phyloP scores from a whole-genome alignment of 2,797 vertebrate genomes.

The Remorina albescens region DNA sequence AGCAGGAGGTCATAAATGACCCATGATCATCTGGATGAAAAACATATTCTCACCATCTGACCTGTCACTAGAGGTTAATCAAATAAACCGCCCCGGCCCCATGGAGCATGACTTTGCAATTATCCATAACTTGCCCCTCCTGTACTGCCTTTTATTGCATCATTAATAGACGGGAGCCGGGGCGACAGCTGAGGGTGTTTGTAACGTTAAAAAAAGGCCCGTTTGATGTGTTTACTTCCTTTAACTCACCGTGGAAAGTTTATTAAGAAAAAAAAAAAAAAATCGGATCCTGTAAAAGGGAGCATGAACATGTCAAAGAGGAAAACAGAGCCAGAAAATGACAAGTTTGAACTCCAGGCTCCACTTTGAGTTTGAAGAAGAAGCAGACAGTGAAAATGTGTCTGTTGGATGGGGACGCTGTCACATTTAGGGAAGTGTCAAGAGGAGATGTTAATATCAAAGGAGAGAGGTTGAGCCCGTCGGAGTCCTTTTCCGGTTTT shows the following conservation, averaged over 20 bases:
- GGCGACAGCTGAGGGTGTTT: slow-evolving; percentile 30
- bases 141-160: slow-evolving; percentile 61
- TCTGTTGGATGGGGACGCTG: slow-evolving; percentile 19
- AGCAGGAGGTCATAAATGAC: slow-evolving; percentile 63
- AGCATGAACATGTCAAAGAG: neutral
- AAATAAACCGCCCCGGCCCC: slow-evolving; percentile 61
- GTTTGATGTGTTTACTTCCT: slow-evolving; percentile 7
- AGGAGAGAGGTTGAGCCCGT: neutral
- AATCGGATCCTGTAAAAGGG: neutral
- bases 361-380: neutral
- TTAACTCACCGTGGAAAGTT: slow-evolving; percentile 7
- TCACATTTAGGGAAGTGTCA: neutral
- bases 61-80: slow-evolving; percentile 68
- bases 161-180: slow-evolving; percentile 50
- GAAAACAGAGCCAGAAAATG: slow-evolving; percentile 3
- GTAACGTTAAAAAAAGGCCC: slow-evolving; percentile 9
- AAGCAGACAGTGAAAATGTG: neutral
- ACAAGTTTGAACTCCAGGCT: slow-evolving; percentile 23
- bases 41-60: slow-evolving; percentile 67
- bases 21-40: slow-evolving; percentile 57
- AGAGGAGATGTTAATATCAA: slow-evolving; percentile 3
- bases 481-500: too few species aligned
- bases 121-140: slow-evolving; percentile 61
- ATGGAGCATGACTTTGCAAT: slow-evolving; percentile 65
- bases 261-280: neutral